Conservation (phyloP, 2,888 invertebrate genomes). For the Eristalis pertinax region DNA sequence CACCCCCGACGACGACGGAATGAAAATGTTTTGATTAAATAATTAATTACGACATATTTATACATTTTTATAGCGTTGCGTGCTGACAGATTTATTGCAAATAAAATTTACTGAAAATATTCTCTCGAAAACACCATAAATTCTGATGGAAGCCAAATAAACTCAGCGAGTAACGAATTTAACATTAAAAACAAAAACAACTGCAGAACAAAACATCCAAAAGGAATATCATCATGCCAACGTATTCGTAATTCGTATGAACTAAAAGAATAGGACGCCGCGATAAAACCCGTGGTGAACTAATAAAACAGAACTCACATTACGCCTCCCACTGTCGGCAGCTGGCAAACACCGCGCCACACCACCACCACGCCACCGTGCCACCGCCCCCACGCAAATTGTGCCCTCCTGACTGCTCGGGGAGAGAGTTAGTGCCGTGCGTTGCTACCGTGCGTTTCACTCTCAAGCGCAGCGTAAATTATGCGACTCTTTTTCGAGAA, state of each 20-base stretch:
- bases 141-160: constrained; percentile 63
- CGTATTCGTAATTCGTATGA: constrained; percentile 28
- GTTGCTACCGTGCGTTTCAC: constrained; percentile 55
- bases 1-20: constrained; percentile 39
- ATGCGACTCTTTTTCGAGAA: constrained; percentile 45
- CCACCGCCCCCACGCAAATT: constrained; percentile 23
- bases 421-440: background rate
- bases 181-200: constrained; percentile 19
- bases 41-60: constrained; percentile 72
- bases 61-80: constrained; percentile 67
- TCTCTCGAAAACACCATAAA: constrained; percentile 64
- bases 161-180: constrained; percentile 47
- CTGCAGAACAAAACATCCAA: constrained; percentile 6
- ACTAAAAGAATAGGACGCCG: constrained; percentile 49
- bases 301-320: constrained; percentile 54
- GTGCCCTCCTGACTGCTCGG: constrained; percentile 11
- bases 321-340: constrained; percentile 28
- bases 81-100: constrained; percentile 70
- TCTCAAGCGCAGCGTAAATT: constrained; percentile 43
- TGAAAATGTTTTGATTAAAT: constrained; percentile 71
- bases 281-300: constrained; percentile 61
- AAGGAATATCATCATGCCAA: constrained; percentile 29
- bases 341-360: background rate
- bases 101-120: constrained; percentile 70
- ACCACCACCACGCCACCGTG: too few species aligned